phyloP scores from a whole-genome alignment of 1,140 invertebrate genomes.

The Microplitis demolitor region DNA sequence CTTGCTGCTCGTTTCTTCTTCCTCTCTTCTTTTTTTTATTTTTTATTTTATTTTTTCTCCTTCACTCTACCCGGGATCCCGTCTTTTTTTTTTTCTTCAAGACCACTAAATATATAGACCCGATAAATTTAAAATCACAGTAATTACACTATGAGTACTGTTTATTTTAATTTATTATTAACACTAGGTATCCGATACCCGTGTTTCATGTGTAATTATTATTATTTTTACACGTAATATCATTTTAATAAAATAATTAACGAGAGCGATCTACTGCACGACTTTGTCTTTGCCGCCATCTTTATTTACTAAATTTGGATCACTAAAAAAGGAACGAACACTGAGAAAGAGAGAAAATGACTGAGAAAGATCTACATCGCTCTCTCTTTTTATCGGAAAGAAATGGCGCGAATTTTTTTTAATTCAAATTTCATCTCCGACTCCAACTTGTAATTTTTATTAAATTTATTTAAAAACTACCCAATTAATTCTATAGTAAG shows the following conservation, averaged over 20 bases:
- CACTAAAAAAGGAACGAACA: not conserved
- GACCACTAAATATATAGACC: not conserved
- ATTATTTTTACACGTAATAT: constrained; percentile 41
- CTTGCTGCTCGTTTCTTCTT: constrained; percentile 14
- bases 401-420: too few relatives aligned
- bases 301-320: constrained; percentile 62
- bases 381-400: too few relatives aligned
- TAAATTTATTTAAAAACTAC: too few relatives aligned
- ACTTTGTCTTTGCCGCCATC: constrained; percentile 52
- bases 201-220: constrained; percentile 22
- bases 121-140: constrained; percentile 8
- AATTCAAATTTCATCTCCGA: too few relatives aligned
- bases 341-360: not conserved
- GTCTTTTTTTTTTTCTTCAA: not conserved
- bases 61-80: not conserved
- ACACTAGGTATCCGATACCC: constrained; percentile 13
- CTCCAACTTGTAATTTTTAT: too few relatives aligned
- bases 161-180: constrained; percentile 28
- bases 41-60: not conserved
- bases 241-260: constrained; percentile 51
- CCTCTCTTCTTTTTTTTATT: not conserved
- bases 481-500: too few relatives aligned
- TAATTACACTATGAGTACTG: constrained; percentile 18
- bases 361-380: too few relatives aligned
- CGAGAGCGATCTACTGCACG: constrained; percentile 45